Conservation (phyloP, 2,113 vertebrate species). For the Zosterops lateralis region DNA sequence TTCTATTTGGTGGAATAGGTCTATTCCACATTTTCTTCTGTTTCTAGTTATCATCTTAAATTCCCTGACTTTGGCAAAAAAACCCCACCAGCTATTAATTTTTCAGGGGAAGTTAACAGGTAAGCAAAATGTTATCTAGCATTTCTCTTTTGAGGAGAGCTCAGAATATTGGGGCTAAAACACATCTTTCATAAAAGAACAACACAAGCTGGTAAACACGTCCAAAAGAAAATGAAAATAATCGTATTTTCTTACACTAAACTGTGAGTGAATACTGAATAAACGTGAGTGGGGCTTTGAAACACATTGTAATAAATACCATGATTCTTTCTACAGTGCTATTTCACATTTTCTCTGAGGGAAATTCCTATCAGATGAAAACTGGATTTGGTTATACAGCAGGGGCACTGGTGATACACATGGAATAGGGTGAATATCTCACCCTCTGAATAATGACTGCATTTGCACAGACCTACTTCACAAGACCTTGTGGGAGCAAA, state of each 20-base stretch:
- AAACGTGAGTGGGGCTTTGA: not conserved
- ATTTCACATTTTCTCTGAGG: conserved; percentile 7
- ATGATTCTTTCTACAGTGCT: not conserved
- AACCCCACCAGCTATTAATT: not conserved
- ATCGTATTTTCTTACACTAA: not conserved
- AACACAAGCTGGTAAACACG: not conserved
- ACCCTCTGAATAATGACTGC: not conserved
- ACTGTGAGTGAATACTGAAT: not conserved
- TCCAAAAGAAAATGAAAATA: not conserved
- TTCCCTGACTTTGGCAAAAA: conserved; percentile 21
- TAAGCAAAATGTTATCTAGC: conserved; percentile 3
- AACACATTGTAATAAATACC: not conserved
- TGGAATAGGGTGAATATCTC: not conserved
- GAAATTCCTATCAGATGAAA: not conserved
- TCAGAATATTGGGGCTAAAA: not conserved
- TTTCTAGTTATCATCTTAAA: not conserved
- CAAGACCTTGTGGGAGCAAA: not conserved
- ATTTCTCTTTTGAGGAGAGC: not conserved
- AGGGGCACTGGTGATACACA: not conserved
- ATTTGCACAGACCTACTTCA: not conserved
- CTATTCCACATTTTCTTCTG: not conserved
- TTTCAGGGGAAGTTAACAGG: not conserved
- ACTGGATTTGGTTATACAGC: not conserved
- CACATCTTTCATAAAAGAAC: not conserved
- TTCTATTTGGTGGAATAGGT: not conserved